Conservation (phyloP, 2,113 vertebrate species). For the Pluvialis apricaria region DNA sequence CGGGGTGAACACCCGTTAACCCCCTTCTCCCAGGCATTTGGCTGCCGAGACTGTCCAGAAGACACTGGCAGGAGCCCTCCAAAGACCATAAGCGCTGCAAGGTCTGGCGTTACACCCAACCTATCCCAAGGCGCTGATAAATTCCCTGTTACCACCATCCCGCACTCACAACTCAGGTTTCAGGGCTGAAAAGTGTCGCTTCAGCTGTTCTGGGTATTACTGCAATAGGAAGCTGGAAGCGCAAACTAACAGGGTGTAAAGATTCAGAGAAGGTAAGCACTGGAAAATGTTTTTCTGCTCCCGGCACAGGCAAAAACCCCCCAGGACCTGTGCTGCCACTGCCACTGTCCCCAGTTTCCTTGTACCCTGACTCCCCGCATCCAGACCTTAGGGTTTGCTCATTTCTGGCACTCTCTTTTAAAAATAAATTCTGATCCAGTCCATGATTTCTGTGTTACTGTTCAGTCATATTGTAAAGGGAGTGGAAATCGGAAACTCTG, state of each 20-base stretch:
- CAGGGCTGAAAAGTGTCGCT: neutral
- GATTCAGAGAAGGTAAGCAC: neutral
- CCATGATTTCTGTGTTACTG: slow-evolving; percentile 21
- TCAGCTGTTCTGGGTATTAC: fast-evolving
- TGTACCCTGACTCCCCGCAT: fast-evolving
- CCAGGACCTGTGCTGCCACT: neutral
- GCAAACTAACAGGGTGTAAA: neutral
- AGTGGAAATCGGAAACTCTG: slow-evolving; percentile 59
- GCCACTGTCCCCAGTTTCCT: neutral
- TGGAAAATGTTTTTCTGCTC: neutral
- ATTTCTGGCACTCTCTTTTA: neutral
- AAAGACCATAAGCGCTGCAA: fast-evolving
- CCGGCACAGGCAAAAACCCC: neutral
- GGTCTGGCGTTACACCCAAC: neutral
- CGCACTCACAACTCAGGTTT: neutral
- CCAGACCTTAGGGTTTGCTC: neutral
- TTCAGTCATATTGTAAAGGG: neutral
- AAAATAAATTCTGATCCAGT: neutral
- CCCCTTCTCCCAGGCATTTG: neutral
- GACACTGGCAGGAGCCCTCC: neutral
- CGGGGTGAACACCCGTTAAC: no score
- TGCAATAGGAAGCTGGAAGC: neutral
- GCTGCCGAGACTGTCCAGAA: neutral
- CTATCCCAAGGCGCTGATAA: neutral
- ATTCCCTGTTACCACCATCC: neutral